These are phyloP conservation scores for Endomychus coccineus DNA, from an alignment of 2,888 invertebrate species.

Conservation along the genomic window DNA sequence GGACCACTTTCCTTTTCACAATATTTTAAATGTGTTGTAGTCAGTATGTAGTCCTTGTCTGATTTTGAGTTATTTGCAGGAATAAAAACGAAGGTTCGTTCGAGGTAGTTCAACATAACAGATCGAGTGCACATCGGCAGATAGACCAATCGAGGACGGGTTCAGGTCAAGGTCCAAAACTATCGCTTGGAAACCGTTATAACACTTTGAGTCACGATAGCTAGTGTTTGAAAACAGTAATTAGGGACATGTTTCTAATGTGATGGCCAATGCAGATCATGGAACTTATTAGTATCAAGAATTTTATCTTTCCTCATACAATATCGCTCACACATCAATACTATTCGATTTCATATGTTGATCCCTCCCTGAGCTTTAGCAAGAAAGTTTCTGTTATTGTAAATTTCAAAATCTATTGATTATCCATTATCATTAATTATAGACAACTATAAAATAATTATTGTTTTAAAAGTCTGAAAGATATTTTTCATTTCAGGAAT, in stretches of 20 bases:
- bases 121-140: slow-evolving; percentile 45
- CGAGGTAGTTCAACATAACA: slow-evolving; percentile 52
- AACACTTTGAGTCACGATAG: slow-evolving; percentile 54
- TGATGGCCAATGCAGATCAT: slow-evolving; percentile 10
- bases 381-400: slow-evolving; percentile 2
- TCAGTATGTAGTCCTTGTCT: background rate
- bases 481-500: background rate
- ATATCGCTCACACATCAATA: too few species aligned
- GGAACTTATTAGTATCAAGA: slow-evolving; percentile 13
- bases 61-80: slow-evolving; percentile 23
- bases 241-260: slow-evolving; percentile 27
- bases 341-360: background rate
- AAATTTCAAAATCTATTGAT: background rate
- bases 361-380: background rate
- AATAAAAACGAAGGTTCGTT: slow-evolving; percentile 50
- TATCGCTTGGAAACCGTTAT: slow-evolving; percentile 57
- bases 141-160: slow-evolving; percentile 45
- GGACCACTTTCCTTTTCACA: too few species aligned
- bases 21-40: too few species aligned
- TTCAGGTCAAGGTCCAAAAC: slow-evolving; percentile 47
- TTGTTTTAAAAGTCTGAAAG: background rate
- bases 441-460: too few species aligned
- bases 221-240: slow-evolving; percentile 36
- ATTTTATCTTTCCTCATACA: too few species aligned
- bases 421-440: slow-evolving; percentile 1